phyloP scores from a whole-genome alignment of 2,113 vertebrate species.

The Podilymbus podiceps region DNA sequence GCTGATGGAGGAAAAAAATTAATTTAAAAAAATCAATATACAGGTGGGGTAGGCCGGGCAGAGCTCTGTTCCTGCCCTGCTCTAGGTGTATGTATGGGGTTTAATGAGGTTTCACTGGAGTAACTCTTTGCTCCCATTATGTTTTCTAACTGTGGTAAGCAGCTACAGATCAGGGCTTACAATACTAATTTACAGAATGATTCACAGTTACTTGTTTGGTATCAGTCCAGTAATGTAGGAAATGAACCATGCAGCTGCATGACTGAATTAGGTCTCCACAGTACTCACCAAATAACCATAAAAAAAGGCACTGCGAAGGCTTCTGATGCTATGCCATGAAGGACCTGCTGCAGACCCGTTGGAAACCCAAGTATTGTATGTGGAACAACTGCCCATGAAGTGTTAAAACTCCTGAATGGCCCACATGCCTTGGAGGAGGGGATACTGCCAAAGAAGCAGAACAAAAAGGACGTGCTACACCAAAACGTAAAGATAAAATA shows the following conservation, averaged over 20 bases:
- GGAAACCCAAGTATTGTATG: conserved; percentile 71
- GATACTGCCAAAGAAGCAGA: conserved; percentile 75
- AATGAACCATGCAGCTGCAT: not conserved
- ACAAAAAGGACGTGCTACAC: not conserved
- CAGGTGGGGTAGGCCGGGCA: not conserved
- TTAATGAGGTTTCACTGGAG: not conserved
- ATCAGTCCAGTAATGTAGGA: not conserved
- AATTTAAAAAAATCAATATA: not conserved
- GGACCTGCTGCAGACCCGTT: conserved; percentile 43
- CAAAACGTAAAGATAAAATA: not conserved
- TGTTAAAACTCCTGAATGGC: conserved; percentile 84
- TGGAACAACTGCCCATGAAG: conserved; percentile 85
- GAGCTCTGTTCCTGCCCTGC: not conserved
- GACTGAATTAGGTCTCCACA: not conserved
- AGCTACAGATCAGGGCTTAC: not conserved
- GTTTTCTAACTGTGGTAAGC: not conserved
- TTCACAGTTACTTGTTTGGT: not conserved
- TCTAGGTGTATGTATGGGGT: not conserved
- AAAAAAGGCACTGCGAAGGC: conserved; percentile 91
- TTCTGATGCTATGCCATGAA: conserved; percentile 82
- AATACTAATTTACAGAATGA: not conserved
- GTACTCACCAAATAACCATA: conserved; percentile 86
- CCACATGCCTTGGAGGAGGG: conserved; percentile 88
- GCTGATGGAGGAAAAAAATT: not conserved
- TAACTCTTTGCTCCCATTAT: not conserved